A percentile compares a stretch with the other conserved stretches of the same genome.
Conservation (phyloP, 2,888 invertebrate genomes). For the Linnaemya vulpina region DNA sequence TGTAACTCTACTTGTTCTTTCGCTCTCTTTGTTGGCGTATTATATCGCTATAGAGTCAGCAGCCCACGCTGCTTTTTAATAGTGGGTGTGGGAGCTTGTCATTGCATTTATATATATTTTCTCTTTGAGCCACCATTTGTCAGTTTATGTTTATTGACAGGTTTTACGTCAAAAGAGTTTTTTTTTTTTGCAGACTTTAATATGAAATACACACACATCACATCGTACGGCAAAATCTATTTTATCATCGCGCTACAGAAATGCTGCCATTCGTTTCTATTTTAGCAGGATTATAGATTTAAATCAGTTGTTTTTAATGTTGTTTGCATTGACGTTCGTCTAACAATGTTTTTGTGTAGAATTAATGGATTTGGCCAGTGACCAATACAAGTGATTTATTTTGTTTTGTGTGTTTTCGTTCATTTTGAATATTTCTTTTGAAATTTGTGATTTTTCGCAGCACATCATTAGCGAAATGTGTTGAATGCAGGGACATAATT, state of each 20-base stretch:
- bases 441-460: background rate
- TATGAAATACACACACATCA: conserved; percentile 13
- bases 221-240: conserved; percentile 1
- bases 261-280: no score
- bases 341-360: conserved; percentile 20
- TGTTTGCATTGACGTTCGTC: background rate
- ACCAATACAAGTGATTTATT: conserved; percentile 4
- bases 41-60: conserved; percentile 17
- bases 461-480: background rate
- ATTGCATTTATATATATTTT: background rate
- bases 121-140: conserved; percentile 39
- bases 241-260: background rate
- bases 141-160: conserved; percentile 63
- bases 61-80: conserved; percentile 27
- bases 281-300: background rate
- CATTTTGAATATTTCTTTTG: background rate
- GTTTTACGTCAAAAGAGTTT: conserved; percentile 22
- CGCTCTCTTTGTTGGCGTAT: background rate
- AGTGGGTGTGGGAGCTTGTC: conserved; percentile 37
- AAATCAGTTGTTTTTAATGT: conserved; percentile 2
- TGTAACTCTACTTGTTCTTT: conserved; percentile 9
- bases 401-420: background rate
- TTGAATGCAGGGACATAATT: no score
- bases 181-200: conserved; percentile 24
- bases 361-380: conserved; percentile 11